Percentiles rank a stretch among this genome's conserved stretches.
These are phyloP conservation scores for Ophion costatus DNA, from an alignment of 2,888 invertebrate species.

Conservation along the genomic window DNA sequence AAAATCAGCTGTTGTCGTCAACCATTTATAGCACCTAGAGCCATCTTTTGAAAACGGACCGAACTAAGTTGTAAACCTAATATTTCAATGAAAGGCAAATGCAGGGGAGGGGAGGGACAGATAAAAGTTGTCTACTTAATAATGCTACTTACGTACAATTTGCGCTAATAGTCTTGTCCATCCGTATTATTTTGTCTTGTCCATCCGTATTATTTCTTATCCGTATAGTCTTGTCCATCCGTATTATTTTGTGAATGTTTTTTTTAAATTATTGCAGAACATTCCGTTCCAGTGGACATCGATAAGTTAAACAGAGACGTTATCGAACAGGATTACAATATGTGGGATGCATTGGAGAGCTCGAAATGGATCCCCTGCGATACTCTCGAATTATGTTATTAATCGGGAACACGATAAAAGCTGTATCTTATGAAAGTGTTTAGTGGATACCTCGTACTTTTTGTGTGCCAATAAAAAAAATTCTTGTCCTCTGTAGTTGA, in stretches of 20 bases:
- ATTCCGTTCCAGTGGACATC: constrained; percentile 89
- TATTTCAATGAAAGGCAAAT: too few relatives aligned
- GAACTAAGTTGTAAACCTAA: too few relatives aligned
- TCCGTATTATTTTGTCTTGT: background rate
- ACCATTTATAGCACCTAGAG: too few relatives aligned
- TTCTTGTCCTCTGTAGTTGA: too few relatives aligned
- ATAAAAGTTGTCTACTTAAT: too few relatives aligned
- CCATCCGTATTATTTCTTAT: background rate
- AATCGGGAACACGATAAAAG: constrained; percentile 30
- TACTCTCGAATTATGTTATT: constrained; percentile 87
- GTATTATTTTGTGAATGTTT: constrained; percentile 23
- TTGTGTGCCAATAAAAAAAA: too few relatives aligned
- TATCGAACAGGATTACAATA: constrained; percentile 89
- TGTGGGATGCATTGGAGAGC: constrained; percentile 93
- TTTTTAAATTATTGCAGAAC: constrained; percentile 85
- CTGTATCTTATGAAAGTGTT: background rate
- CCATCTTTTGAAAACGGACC: too few relatives aligned
- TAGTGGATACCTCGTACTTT: too few relatives aligned
- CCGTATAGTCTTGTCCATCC: constrained; percentile 22
- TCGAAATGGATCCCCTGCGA: constrained; percentile 94
- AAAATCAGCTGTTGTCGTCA: too few relatives aligned
- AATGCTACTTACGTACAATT: background rate
- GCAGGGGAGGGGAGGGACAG: too few relatives aligned
- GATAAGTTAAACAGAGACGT: constrained; percentile 91
- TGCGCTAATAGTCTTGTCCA: constrained; percentile 16